Conservation (phyloP, 2,113 vertebrate genomes). For the Pleuronectes platessa region DNA sequence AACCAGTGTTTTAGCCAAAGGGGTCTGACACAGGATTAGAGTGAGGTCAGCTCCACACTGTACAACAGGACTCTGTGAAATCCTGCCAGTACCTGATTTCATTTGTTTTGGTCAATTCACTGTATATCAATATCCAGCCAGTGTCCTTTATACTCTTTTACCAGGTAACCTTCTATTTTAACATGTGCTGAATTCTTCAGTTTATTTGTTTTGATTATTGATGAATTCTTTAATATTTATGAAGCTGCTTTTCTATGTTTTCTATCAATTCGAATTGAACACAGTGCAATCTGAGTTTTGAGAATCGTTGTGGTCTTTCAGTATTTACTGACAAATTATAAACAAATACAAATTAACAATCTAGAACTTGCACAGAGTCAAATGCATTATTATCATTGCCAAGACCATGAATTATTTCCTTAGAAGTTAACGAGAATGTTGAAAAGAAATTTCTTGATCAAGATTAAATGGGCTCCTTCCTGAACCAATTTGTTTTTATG, state of each 20-base stretch:
- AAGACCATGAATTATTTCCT: too few relatives aligned
- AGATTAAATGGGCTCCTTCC: too few relatives aligned
- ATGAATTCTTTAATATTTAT: too few relatives aligned
- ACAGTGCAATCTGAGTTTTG: neutral
- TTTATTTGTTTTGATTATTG: too few relatives aligned
- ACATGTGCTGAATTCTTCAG: neutral
- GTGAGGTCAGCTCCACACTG: conserved; percentile 48
- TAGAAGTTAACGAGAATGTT: too few relatives aligned
- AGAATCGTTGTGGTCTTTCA: too few relatives aligned
- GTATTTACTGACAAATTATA: too few relatives aligned
- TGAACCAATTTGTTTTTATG: too few relatives aligned
- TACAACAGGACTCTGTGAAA: conserved; percentile 50
- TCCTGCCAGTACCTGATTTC: conserved; percentile 45
- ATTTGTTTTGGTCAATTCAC: conserved; percentile 1
- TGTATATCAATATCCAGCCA: neutral
- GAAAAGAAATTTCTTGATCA: too few relatives aligned
- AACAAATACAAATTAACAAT: too few relatives aligned
- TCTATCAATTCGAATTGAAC: neutral
- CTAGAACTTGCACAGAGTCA: too few relatives aligned
- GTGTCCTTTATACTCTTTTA: neutral
- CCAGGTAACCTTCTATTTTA: neutral
- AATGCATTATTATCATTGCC: too few relatives aligned
- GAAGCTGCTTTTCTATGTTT: neutral
- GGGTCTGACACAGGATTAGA: conserved; percentile 63
- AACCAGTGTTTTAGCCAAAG: conserved; percentile 61